Evolutionary conservation across 2,113 vertebrate species (phyloP).

Genomic region (Axis porcinus): DNA sequence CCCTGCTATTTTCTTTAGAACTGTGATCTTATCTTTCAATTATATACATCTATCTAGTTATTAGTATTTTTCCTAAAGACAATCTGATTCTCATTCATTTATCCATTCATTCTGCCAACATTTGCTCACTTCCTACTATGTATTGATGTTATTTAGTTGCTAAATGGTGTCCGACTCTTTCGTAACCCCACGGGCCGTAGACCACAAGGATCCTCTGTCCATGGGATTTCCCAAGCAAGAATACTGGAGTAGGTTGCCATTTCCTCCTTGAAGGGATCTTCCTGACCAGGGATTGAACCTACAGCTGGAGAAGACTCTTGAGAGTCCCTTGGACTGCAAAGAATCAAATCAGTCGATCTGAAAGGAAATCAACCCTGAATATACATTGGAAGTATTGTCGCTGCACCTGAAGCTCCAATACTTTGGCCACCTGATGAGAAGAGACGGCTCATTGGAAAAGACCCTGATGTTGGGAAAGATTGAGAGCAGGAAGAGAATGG

Average conservation of each 20-base stretch:
- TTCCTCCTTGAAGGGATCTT: background rate
- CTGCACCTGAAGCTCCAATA: background rate
- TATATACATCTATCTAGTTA: background rate
- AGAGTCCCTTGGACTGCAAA: background rate
- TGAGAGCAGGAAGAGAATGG: background rate
- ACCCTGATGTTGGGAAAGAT: background rate
- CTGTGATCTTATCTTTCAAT: background rate
- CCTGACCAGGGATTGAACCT: background rate
- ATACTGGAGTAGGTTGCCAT: background rate
- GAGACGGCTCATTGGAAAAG: background rate
- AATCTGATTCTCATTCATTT: background rate
- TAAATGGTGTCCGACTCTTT: background rate
- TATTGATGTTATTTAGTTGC: background rate
- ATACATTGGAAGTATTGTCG: background rate
- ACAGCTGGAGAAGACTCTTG: accelerated
- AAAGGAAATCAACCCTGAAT: background rate
- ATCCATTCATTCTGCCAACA: background rate
- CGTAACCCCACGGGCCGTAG: background rate
- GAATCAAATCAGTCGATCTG: background rate
- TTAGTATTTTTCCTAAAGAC: background rate
- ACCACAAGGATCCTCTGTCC: background rate
- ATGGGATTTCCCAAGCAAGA: background rate
- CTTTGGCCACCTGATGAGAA: background rate
- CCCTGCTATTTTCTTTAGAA: background rate
- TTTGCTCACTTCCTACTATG: background rate